These are phyloP conservation scores for Drosophila melanogaster DNA, from an alignment of 1,140 invertebrate genomes.

Conservation along the genomic window DNA sequence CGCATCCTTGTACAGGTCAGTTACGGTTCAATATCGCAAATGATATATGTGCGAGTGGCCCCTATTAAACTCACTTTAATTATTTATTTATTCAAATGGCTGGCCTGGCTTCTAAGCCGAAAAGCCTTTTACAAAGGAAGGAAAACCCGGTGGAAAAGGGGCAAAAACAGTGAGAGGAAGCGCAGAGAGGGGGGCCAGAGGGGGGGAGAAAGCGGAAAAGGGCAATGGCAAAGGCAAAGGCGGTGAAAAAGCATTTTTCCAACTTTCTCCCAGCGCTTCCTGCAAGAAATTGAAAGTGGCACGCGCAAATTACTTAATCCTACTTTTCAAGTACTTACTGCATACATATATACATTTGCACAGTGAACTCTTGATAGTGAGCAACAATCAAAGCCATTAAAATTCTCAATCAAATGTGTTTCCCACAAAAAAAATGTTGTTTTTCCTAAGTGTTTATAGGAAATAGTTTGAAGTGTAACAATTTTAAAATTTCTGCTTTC, in stretches of 20 bases:
- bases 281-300: conserved; percentile 68
- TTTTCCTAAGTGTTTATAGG: no score
- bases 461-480: no score
- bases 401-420: no score
- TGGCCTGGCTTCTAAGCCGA: conserved; percentile 49
- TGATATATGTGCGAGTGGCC: conserved; percentile 14
- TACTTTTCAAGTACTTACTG: conserved; percentile 72
- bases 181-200: background rate
- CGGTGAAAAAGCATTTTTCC: conserved; percentile 13
- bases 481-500: no score
- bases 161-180: background rate
- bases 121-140: conserved; percentile 36
- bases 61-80: conserved; percentile 55
- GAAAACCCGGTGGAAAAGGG: background rate
- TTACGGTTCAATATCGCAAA: conserved; percentile 19
- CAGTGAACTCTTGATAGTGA: background rate
- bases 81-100: conserved; percentile 75
- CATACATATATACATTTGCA: conserved; percentile 7
- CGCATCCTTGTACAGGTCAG: conserved; percentile 16
- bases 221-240: conserved; percentile 5
- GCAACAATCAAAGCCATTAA: background rate
- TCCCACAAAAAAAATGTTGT: no score
- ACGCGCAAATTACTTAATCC: conserved; percentile 81
- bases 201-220: conserved; percentile 5
- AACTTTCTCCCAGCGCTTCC: conserved; percentile 25